Evolutionary conservation across 2,797 vertebrate genomes (phyloP).

Genomic region (Cossypha dichroa): DNA sequence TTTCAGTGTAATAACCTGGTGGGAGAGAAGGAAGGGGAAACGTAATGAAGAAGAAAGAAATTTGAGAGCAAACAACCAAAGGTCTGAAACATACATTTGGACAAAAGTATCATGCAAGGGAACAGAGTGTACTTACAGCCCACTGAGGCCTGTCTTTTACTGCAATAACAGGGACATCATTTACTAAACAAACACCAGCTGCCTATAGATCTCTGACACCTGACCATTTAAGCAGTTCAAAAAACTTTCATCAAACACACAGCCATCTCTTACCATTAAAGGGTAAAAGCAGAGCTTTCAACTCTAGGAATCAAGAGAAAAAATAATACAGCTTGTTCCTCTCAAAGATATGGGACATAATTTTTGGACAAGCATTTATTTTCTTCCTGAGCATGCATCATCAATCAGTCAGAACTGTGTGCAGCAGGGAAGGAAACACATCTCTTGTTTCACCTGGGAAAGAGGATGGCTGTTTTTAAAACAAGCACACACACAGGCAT

Average conservation of each 20-base stretch:
- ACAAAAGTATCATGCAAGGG: neutral
- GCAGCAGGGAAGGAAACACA: neutral
- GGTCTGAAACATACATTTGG: neutral
- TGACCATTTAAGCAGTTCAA: constrained; percentile 18
- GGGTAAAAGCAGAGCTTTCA: constrained; percentile 32
- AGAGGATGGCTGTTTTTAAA: neutral
- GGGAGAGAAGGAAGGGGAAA: neutral
- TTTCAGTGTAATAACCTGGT: constrained; percentile 22
- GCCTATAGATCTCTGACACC: constrained; percentile 26
- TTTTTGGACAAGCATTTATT: constrained; percentile 8
- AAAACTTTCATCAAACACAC: constrained; percentile 47
- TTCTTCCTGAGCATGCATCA: neutral
- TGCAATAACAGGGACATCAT: constrained; percentile 35
- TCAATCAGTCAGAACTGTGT: neutral
- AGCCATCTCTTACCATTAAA: neutral
- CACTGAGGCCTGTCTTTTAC: constrained; percentile 33
- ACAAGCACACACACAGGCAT: accelerated
- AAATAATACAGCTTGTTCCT: neutral
- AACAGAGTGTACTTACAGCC: constrained; percentile 9
- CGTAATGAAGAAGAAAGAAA: constrained; percentile 32
- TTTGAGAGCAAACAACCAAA: constrained; percentile 3
- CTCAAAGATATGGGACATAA: neutral
- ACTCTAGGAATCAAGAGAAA: neutral
- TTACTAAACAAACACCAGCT: constrained; percentile 66
- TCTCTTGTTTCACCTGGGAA: neutral